A percentile compares a stretch with the other conserved stretches of the same genome.
These are phyloP conservation scores for Kryphioiulus occultus DNA, from an alignment of 2,888 invertebrate genomes.

Conservation along the genomic window DNA sequence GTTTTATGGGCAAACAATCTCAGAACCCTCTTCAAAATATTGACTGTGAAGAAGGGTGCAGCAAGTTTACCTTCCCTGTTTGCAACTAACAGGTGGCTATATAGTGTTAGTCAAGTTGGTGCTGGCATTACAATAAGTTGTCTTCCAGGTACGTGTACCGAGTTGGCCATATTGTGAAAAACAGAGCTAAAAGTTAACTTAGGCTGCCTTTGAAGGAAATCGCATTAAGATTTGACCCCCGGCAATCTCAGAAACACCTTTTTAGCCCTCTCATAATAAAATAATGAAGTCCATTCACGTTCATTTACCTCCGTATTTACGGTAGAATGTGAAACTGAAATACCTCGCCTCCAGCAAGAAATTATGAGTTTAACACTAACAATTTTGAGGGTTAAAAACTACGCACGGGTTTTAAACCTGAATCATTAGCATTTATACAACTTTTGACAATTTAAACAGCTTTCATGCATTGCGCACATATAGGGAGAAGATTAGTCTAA, in stretches of 20 bases:
- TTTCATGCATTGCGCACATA: no score
- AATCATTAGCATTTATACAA: neutral
- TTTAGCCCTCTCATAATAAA: neutral
- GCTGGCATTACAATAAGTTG: no score
- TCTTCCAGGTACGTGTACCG: no score
- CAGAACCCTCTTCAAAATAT: neutral
- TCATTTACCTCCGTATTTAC: slow-evolving; percentile 26
- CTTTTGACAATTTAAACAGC: no score
- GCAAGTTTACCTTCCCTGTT: no score
- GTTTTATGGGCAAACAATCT: neutral
- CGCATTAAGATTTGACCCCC: neutral
- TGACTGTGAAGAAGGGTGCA: no score
- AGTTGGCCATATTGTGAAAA: no score
- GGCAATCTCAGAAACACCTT: neutral
- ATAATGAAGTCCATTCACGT: slow-evolving; percentile 11
- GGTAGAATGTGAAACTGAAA: neutral
- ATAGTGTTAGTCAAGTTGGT: no score
- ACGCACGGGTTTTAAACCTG: neutral
- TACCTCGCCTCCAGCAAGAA: neutral
- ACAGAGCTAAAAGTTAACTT: no score
- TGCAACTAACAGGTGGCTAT: no score
- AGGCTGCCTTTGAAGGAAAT: neutral
- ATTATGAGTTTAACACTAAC: neutral
- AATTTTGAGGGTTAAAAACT: neutral
- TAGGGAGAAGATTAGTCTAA: no score